phyloP scores from a whole-genome alignment of 2,797 vertebrate species.

The Scarus forsteni region DNA sequence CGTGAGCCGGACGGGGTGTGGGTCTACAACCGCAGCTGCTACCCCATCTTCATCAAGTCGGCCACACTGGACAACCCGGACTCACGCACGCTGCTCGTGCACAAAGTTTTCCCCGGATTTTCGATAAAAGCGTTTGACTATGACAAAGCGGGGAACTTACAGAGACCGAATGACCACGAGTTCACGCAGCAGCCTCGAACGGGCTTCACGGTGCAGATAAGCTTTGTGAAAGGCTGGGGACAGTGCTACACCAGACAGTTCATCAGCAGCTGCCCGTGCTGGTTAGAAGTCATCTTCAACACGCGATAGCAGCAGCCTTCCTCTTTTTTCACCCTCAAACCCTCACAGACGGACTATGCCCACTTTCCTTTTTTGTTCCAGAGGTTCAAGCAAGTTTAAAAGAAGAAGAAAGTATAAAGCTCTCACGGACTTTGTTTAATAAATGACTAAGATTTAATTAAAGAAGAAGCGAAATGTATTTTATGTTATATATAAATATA shows the following conservation, averaged over 20 bases:
- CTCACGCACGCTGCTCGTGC: slow-evolving; percentile 95
- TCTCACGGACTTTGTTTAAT: slow-evolving; percentile 88
- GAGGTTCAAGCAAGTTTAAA: slow-evolving; percentile 69
- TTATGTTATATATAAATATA: slow-evolving; percentile 99
- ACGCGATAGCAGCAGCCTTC: slow-evolving; percentile 88
- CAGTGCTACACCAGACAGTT: slow-evolving; percentile 99
- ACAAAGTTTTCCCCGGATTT: slow-evolving; percentile 98
- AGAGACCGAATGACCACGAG: slow-evolving; percentile 97
- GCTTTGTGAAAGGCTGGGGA: slow-evolving; percentile 99
- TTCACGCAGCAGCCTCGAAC: slow-evolving; percentile 98
- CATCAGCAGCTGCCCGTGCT: slow-evolving; percentile 99
- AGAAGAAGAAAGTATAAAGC: slow-evolving; percentile 75
- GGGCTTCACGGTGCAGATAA: slow-evolving; percentile 98
- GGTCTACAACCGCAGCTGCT: slow-evolving; percentile 99
- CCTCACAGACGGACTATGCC: slow-evolving; percentile 60
- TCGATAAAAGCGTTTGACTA: slow-evolving; percentile 99
- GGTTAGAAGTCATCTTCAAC: slow-evolving; percentile 99
- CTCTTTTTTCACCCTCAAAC: slow-evolving; percentile 37
- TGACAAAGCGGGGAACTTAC: slow-evolving; percentile 95
- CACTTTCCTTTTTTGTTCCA: slow-evolving; percentile 55
- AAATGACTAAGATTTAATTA: slow-evolving; percentile 95
- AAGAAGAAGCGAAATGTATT: slow-evolving; percentile 93
- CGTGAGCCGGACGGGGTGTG: slow-evolving; percentile 96
- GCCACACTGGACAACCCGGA: slow-evolving; percentile 99
- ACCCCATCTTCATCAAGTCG: slow-evolving; percentile 99